A percentile compares a stretch with the other conserved stretches of the same genome.
Conservation (phyloP, 2,113 vertebrate genomes). For the Cebidichthys violaceus region DNA sequence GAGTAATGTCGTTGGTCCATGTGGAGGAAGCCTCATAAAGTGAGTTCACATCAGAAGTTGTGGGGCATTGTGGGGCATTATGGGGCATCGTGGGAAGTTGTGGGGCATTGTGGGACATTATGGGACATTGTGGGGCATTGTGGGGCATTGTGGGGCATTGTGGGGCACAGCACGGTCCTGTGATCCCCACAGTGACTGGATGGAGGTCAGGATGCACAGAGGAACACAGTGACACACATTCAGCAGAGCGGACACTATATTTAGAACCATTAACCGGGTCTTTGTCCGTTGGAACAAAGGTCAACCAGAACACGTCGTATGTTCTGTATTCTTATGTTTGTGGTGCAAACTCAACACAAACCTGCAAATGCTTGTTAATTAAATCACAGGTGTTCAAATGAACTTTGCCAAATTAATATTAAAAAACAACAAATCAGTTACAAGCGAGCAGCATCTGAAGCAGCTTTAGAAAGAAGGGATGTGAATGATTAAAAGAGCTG, state of each 20-base stretch:
- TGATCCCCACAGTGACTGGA: conserved; percentile 58
- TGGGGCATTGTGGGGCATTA: conserved; percentile 36
- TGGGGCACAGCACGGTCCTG: conserved; percentile 49
- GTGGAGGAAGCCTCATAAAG: not conserved
- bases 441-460: too few relatives aligned
- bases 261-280: conserved; percentile 15
- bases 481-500: too few relatives aligned
- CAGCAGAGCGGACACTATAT: conserved; percentile 41
- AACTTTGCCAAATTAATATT: too few relatives aligned
- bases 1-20: not conserved
- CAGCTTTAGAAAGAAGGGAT: too few relatives aligned
- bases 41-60: not conserved
- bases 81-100: too few relatives aligned
- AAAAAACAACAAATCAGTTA: not conserved
- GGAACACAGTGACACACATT: conserved; percentile 66
- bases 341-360: too few relatives aligned
- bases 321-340: too few relatives aligned
- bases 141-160: too few relatives aligned
- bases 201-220: conserved; percentile 60
- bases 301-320: not conserved
- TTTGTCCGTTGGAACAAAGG: conserved; percentile 16
- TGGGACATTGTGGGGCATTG: too few relatives aligned
- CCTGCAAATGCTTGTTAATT: not conserved
- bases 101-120: too few relatives aligned
- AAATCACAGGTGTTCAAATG: not conserved